These are phyloP conservation scores for Alcis repandata DNA, from an alignment of 2,888 invertebrate genomes.

Conservation along the genomic window DNA sequence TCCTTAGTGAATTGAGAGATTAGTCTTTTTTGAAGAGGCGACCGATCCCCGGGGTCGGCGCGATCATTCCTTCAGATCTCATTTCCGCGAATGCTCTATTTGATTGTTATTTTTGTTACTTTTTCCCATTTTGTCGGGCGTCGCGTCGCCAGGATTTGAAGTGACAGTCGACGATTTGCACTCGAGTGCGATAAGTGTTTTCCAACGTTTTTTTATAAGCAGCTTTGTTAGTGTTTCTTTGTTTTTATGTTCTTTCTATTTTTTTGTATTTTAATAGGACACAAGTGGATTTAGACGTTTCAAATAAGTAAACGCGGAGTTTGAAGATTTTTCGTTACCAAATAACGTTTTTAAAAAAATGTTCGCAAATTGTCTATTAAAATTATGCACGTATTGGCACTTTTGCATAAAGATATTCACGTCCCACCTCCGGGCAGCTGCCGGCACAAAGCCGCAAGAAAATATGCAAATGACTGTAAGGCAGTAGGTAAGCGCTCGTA, in stretches of 20 bases:
- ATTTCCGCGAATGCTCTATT: constrained; percentile 85
- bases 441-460: constrained; percentile 80
- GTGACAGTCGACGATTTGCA: constrained; percentile 85
- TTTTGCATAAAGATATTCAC: constrained; percentile 56
- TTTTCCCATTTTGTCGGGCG: constrained; percentile 76
- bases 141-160: constrained; percentile 74
- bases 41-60: constrained; percentile 86
- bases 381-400: constrained; percentile 16
- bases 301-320: constrained; percentile 21
- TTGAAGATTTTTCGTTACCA: constrained; percentile 33
- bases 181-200: constrained; percentile 85
- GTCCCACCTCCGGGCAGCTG: constrained; percentile 61
- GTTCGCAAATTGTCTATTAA: not conserved
- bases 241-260: constrained; percentile 62
- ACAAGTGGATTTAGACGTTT: constrained; percentile 43
- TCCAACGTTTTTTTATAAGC: constrained; percentile 80
- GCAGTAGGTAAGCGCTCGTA: constrained; percentile 85
- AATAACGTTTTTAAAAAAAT: constrained; percentile 7
- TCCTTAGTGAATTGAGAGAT: constrained; percentile 87
- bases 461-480: constrained; percentile 86
- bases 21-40: constrained; percentile 88
- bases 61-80: constrained; percentile 86
- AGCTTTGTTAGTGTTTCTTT: constrained; percentile 78
- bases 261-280: constrained; percentile 48
- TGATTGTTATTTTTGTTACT: constrained; percentile 86